phyloP scores from a whole-genome alignment of 2,113 vertebrate species.

The Columbina picui region DNA sequence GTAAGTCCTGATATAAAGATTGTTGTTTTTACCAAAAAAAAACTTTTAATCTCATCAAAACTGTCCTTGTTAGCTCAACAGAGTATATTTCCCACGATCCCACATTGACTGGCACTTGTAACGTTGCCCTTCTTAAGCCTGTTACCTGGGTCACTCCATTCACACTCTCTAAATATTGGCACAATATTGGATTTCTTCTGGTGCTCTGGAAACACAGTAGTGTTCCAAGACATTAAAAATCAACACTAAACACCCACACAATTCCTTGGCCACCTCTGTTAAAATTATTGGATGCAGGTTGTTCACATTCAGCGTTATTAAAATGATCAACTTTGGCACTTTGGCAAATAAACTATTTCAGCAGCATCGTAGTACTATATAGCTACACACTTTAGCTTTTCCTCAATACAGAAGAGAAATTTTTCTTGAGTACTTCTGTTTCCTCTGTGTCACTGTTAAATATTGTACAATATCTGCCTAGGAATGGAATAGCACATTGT shows the following conservation, averaged over 20 bases:
- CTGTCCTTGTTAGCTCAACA: not conserved
- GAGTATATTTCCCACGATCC: not conserved
- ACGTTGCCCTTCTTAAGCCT: not conserved
- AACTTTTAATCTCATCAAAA: not conserved
- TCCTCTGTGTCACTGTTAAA: not conserved
- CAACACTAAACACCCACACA: not conserved
- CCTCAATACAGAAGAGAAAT: not conserved
- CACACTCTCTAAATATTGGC: not conserved
- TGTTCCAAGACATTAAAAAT: not conserved
- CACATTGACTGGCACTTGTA: not conserved
- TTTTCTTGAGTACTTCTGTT: not conserved
- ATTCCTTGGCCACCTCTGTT: conserved; percentile 9
- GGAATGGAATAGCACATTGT: not conserved
- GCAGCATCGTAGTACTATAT: not conserved
- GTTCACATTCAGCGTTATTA: not conserved
- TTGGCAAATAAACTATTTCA: not conserved
- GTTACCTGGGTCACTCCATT: not conserved
- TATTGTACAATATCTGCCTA: not conserved
- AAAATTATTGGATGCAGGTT: conserved; percentile 1
- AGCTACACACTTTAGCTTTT: not conserved
- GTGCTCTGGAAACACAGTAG: not conserved
- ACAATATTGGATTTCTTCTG: not conserved
- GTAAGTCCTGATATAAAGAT: not conserved
- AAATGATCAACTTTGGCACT: not conserved
- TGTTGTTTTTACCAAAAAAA: not conserved